Evolutionary conservation across 2,113 vertebrate genomes (phyloP), one percentile per base, ranked within the genome.

Genomic region (Nothocercus julius): DNA sequence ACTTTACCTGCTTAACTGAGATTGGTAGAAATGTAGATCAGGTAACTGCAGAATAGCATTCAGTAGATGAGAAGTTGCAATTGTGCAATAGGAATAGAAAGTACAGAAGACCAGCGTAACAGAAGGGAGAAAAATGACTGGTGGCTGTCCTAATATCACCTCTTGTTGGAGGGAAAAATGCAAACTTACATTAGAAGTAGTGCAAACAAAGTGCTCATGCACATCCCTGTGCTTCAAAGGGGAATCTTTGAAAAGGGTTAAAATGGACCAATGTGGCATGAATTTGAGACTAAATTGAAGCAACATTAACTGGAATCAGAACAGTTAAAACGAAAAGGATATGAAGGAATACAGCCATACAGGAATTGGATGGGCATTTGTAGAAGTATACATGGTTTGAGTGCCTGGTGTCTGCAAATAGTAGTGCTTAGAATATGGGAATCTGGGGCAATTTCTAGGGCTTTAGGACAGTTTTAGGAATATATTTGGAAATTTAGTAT

Each of bases 241-340:
- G 58, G 79, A 85, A 5, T 44, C 49, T 66, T 68, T 87, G 40
- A 82, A 45, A 80, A 9, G 9, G 10, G 21, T 63, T 89, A 58
- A 77, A 92, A 85, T 45, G 1, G 2, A 24, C 13, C 18, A 73
- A 10, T 40, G 73, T n/a, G 5, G 11, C 5, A 62, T 11, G 21
- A 89, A 79, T 94, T 74, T 82, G 30, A 61, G 28, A 51, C 78
- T 92, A 70, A 70, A 54, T 84, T 81, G 28, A 45, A 44, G 28
- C 36, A 30, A 38, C 7, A 44, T 47, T 4, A 69, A 8, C 28
- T 66, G 58, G 84, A 93, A 82, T 62, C 19, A 58, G n/a, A 30
- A 69, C 34, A 32, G 4, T 25, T 38, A 2, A 45, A 68, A 34
- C 7, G 13, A 58, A 67, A 94, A 75, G 2, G 24, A 61, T 47